Evolutionary conservation across 1,140 invertebrate genomes (phyloP).

Genomic region (Maniola jurtina): DNA sequence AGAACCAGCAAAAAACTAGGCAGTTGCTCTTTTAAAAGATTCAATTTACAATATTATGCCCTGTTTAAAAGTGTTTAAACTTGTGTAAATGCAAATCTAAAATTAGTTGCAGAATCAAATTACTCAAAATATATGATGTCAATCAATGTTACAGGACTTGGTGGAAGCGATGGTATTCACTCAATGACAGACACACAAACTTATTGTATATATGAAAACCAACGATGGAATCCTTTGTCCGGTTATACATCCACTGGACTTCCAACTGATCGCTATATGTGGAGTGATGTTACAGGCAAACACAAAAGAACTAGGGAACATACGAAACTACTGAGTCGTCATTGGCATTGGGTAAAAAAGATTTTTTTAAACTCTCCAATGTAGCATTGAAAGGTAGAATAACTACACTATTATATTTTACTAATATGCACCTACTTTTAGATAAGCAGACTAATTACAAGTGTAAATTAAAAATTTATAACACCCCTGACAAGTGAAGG

Average conservation of each 20-base stretch:
- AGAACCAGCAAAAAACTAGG: too few relatives aligned
- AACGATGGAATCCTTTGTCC: constrained; percentile 94
- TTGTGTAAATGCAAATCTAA: too few relatives aligned
- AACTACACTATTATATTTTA: background rate
- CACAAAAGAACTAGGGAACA: constrained; percentile 90
- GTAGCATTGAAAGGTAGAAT: too few relatives aligned
- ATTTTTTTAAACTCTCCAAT: background rate
- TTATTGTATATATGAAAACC: constrained; percentile 95
- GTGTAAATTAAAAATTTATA: too few relatives aligned
- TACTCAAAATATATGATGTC: background rate
- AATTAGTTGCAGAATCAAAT: too few relatives aligned
- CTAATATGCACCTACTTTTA: background rate
- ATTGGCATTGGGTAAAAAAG: constrained; percentile 91
- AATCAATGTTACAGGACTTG: constrained; percentile 76
- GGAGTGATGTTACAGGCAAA: constrained; percentile 92
- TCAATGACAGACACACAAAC: constrained; percentile 90
- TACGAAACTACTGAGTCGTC: constrained; percentile 89
- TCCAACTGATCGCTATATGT: constrained; percentile 93
- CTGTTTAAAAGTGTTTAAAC: background rate
- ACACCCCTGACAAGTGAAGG: too few relatives aligned
- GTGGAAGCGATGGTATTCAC: constrained; percentile 84
- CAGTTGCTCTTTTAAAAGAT: too few relatives aligned
- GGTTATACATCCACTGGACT: constrained; percentile 91
- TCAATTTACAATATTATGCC: too few relatives aligned
- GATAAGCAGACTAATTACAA: background rate